Evolutionary conservation across 2,797 vertebrate species (phyloP).

Genomic region (Momotus momota): DNA sequence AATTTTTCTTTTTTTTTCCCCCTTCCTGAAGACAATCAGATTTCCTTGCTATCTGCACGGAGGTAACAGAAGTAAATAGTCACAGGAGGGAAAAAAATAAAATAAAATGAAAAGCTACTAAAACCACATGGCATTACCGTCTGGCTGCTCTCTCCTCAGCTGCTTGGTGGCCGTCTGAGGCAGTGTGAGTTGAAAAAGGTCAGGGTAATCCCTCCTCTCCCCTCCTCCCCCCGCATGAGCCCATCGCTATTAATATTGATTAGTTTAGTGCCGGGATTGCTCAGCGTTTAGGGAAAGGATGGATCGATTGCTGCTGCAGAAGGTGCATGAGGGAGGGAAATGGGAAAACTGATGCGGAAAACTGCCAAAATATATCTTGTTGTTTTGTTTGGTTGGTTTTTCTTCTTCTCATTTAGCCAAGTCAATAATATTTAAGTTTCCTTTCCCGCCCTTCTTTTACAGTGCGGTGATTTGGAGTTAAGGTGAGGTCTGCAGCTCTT

Average conservation of each 20-base stretch:
- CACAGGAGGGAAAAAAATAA: not conserved
- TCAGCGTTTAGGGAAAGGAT: constrained; percentile 47
- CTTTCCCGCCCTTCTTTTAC: not conserved
- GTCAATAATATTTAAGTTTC: not conserved
- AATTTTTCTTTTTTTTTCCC: not conserved
- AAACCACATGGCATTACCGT: constrained; percentile 73
- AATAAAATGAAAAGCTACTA: constrained; percentile 6
- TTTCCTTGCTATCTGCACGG: constrained; percentile 30
- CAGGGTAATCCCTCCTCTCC: constrained; percentile 72
- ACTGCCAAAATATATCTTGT: not conserved
- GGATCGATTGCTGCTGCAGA: constrained; percentile 47
- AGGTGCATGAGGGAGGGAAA: not conserved
- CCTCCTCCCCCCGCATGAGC: constrained; percentile 47
- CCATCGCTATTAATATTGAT: constrained; percentile 76
- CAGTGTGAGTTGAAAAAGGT: constrained; percentile 69
- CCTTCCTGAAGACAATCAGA: constrained; percentile 36
- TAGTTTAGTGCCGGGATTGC: constrained; percentile 58
- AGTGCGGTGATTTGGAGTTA: not conserved
- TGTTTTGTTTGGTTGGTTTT: not conserved
- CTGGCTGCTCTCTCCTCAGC: constrained; percentile 72
- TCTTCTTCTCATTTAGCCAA: not conserved
- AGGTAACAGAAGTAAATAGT: constrained; percentile 53
- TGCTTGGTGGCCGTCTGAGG: constrained; percentile 71
- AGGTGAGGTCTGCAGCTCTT: not conserved
- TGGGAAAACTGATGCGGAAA: not conserved